These are phyloP conservation scores for Sinocyclocheilus maitianheensis DNA, from an alignment of 2,113 vertebrate species.

Conservation along the genomic window DNA sequence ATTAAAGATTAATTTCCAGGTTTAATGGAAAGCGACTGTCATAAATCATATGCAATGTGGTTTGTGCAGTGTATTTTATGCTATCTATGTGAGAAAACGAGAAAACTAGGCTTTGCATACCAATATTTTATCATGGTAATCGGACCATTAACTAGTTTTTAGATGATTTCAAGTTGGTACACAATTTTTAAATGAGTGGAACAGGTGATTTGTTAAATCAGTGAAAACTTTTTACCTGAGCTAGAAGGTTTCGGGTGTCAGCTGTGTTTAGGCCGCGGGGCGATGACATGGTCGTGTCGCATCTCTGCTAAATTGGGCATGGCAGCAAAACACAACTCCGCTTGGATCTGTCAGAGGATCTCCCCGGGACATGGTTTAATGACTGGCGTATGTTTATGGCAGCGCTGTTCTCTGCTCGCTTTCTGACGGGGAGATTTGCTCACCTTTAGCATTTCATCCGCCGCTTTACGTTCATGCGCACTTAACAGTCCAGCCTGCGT, in stretches of 20 bases:
- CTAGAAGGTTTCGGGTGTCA: conserved; percentile 29
- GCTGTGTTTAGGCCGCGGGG: conserved; percentile 65
- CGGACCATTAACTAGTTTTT: neutral
- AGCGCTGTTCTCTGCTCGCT: conserved; percentile 39
- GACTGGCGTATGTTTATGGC: conserved; percentile 63
- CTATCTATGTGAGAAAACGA: neutral
- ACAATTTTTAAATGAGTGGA: neutral
- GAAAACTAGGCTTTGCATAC: neutral
- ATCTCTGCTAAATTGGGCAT: conserved; percentile 65
- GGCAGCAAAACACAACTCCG: conserved; percentile 60
- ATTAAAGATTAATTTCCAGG: conserved; percentile 8
- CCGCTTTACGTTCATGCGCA: neutral
- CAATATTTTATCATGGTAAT: neutral
- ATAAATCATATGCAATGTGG: conserved; percentile 16
- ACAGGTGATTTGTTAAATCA: conserved; percentile 2
- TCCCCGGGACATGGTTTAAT: conserved; percentile 72
- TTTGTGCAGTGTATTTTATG: neutral
- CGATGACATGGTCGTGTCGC: conserved; percentile 59
- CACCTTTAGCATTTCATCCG: conserved; percentile 18
- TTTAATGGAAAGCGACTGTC: neutral
- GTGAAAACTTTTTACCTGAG: conserved; percentile 2
- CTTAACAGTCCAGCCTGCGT: neutral
- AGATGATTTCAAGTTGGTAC: neutral
- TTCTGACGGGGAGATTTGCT: conserved; percentile 43
- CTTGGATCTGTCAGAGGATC: conserved; percentile 64